These are phyloP conservation scores for Polydrusus tereticollis DNA, from an alignment of 2,888 invertebrate species.

Conservation along the genomic window DNA sequence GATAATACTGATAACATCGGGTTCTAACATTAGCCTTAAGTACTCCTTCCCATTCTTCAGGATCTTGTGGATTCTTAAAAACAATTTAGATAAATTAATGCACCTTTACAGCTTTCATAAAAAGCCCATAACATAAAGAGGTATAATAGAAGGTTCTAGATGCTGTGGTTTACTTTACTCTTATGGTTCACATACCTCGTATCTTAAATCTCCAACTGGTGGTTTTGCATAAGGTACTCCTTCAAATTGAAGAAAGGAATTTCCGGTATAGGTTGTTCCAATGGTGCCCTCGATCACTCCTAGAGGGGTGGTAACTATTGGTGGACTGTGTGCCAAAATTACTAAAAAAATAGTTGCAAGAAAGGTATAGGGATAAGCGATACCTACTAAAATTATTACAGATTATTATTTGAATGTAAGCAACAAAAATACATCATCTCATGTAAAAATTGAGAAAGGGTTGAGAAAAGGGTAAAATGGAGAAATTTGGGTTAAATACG, in stretches of 20 bases:
- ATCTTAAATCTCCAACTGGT: slow-evolving; percentile 47
- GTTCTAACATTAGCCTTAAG: slow-evolving; percentile 74
- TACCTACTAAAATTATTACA: too few relatives aligned
- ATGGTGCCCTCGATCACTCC: slow-evolving; percentile 46
- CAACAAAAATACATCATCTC: too few relatives aligned
- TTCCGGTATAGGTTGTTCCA: slow-evolving; percentile 55
- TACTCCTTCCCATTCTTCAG: slow-evolving; percentile 74
- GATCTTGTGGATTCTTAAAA: slow-evolving; percentile 66
- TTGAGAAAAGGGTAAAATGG: too few relatives aligned
- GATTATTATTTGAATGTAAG: too few relatives aligned
- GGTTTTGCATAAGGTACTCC: slow-evolving; percentile 54
- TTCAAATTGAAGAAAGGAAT: slow-evolving; percentile 64
- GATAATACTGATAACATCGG: slow-evolving; percentile 64
- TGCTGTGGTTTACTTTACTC: not conserved
- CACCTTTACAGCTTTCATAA: not conserved
- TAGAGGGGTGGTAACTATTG: slow-evolving; percentile 35
- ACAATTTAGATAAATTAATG: not conserved
- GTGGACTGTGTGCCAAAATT: not conserved
- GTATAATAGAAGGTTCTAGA: not conserved
- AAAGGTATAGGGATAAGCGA: too few relatives aligned
- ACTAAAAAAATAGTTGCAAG: not conserved
- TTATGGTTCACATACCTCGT: slow-evolving; percentile 35
- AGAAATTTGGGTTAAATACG: too few relatives aligned
- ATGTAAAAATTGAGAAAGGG: too few relatives aligned
- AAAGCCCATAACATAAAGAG: not conserved